These are phyloP conservation scores for Hemicrepidius hirtus DNA, from an alignment of 2,888 invertebrate genomes.

Conservation along the genomic window DNA sequence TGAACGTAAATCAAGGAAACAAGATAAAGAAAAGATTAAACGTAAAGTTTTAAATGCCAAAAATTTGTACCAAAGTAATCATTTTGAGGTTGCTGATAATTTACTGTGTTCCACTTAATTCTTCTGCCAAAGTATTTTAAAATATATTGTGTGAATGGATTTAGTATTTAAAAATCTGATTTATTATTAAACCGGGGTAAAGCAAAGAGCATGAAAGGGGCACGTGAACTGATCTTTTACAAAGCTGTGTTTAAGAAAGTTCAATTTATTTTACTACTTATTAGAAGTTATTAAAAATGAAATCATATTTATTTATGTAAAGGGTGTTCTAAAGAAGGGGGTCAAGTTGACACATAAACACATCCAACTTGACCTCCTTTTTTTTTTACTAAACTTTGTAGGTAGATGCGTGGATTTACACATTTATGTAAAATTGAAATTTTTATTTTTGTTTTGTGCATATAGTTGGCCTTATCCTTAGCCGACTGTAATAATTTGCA, in stretches of 20 bases:
- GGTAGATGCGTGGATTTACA: too few species aligned
- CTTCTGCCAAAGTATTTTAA: slow-evolving; percentile 14
- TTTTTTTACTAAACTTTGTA: too few species aligned
- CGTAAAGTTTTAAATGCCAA: slow-evolving; percentile 53
- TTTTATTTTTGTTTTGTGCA: not conserved
- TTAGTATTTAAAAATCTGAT: not conserved
- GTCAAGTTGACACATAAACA: too few species aligned
- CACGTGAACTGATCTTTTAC: too few species aligned
- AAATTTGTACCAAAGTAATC: slow-evolving; percentile 47
- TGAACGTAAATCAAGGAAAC: slow-evolving; percentile 56
- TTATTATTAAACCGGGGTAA: not conserved
- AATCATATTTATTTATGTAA: too few species aligned
- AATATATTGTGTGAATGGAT: not conserved
- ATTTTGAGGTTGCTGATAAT: slow-evolving; percentile 41
- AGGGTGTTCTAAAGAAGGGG: too few species aligned
- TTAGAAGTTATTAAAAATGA: too few species aligned
- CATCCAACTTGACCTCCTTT: too few species aligned
- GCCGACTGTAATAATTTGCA: too few species aligned
- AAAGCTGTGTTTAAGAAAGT: too few species aligned
- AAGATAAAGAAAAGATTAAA: slow-evolving; percentile 59
- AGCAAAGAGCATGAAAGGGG: not conserved
- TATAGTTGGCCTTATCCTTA: not conserved
- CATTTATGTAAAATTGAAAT: too few species aligned
- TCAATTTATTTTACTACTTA: too few species aligned
- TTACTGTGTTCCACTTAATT: slow-evolving; percentile 46